Evolutionary conservation across 2,888 invertebrate genomes (phyloP), one percentile per base, ranked within the genome.

Genomic region (Eumerus sabulonum): DNA sequence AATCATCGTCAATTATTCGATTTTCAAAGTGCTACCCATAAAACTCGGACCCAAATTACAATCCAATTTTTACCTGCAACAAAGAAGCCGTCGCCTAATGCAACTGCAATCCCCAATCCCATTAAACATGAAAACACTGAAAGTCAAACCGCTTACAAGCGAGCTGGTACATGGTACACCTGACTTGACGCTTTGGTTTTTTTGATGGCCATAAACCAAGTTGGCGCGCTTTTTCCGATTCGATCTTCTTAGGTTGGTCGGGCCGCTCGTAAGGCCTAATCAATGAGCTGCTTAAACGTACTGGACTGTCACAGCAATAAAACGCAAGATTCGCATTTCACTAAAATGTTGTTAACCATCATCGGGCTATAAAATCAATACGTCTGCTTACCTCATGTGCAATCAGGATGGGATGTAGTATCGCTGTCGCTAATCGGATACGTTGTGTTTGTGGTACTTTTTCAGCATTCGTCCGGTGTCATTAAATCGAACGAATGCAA

Each of bases 1-100:
- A 64, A 72, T 72, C 72, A 64, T 57, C 47, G 45, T 64, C 72
- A 72, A 72, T 72, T 72, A 72, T 59, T 72, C 17, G 64, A 57
- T 40, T 7, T 16, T 50, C 38, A 12, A 72, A 53, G 19, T 63
- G 44, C 48, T 56, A 36, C 62, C 64, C 51, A 64, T 72, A 72
- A 72, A 72, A 72, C 16, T 50, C 13, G 45, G 7, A 7, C 27
- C 27, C 27, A 27, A 54, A 48, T 40, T 35, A 17, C 42, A 63
- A 51, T 38, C 66, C 56, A 63, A 54, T 60, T 71, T n/a, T 51
- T 53, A 35, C 18, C 53, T 73, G 73, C 73, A 73, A 73, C 73
- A 73, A 73, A 66, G 73, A 66, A 35, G 16, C 51, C 27, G 16
- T 12, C 13, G 38, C 38, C 38, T 51, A 64, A 53, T 51, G 64